Evolutionary conservation across 2,888 invertebrate genomes (phyloP), one percentile per base, ranked within the genome.

Genomic region (Philopedon plagiatum): DNA sequence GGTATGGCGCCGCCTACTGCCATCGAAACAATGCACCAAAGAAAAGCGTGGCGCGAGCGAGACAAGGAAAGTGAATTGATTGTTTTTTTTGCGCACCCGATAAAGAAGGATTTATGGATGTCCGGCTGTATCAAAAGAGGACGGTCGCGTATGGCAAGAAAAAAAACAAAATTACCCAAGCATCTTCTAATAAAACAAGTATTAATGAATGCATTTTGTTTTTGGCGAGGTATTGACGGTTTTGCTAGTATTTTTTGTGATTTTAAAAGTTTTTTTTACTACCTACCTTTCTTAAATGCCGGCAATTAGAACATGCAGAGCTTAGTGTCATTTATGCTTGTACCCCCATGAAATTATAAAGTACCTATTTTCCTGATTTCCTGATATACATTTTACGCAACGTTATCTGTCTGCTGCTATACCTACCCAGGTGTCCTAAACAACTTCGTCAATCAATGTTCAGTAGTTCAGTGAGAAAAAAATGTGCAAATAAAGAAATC

Each of bases 1-100:
- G 58, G 13, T 21, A 5, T 65, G 71, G 76, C 75, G 75, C 77
- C 80, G 78, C 80, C 80, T 71, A 75, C 72, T 63, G 69, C 71
- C 70, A 72, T 64, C 73, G 75, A 78, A 77, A 79, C 78, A 78
- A 78, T 78, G 78, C 76, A 65, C 65, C 63, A 56, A 74, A 75
- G 76, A 78, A 66, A 73, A 76, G 74, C 64, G 46, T 64, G 68
- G 73, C 68, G 66, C 67, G 68, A 70, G 77, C 61, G 76, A 70
- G 73, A 67, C 76, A 78, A 74, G 58, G 77, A 79, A 78, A 77
- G 64, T 74, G 76, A 66, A 58, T 39, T 70, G 58, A 65, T 69
- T 44, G 71, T 74, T 76, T 78, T 46, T 75, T 77, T 75, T 76
- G 62, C 60, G 63, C 39, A 23, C 4, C 34, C 58, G 73, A 74